Percentiles rank a stretch among this genome's conserved stretches.
Conservation (phyloP, 2,797 vertebrate genomes). For the Nothura maculosa region DNA sequence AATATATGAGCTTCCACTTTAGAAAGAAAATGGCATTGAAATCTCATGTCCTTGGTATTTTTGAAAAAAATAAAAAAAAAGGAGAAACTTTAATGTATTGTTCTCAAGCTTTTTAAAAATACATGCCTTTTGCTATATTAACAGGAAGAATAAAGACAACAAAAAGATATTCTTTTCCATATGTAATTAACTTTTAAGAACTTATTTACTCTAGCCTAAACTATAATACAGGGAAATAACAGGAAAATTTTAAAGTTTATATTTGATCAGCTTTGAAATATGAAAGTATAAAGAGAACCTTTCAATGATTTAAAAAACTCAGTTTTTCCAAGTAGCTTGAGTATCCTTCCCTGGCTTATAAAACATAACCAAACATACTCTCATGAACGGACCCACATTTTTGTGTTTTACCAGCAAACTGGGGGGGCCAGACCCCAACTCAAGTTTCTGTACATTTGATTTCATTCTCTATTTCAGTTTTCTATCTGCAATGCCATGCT, state of each 20-base stretch:
- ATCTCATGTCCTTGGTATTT: neutral
- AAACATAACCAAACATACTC: neutral
- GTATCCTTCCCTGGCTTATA: neutral
- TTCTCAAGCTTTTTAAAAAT: neutral
- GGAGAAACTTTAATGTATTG: neutral
- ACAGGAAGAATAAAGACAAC: neutral
- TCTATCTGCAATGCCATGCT: neutral
- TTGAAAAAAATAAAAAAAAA: neutral
- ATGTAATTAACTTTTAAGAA: neutral
- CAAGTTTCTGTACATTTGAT: neutral
- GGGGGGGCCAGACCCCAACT: neutral
- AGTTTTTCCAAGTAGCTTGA: neutral
- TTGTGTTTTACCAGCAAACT: neutral
- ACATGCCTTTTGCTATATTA: neutral
- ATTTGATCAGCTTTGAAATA: neutral
- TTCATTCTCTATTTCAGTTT: neutral
- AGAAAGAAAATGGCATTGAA: neutral
- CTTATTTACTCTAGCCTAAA: neutral
- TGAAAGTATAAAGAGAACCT: neutral
- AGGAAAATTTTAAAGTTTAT: neutral
- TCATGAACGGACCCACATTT: neutral
- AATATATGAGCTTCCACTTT: conserved; percentile 1
- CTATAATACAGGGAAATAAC: neutral
- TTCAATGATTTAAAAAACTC: neutral
- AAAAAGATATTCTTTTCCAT: neutral